A percentile compares a stretch with the other conserved stretches of the same genome.
Conservation (phyloP, 2,888 invertebrate species). For the Notodonta dromedarius region DNA sequence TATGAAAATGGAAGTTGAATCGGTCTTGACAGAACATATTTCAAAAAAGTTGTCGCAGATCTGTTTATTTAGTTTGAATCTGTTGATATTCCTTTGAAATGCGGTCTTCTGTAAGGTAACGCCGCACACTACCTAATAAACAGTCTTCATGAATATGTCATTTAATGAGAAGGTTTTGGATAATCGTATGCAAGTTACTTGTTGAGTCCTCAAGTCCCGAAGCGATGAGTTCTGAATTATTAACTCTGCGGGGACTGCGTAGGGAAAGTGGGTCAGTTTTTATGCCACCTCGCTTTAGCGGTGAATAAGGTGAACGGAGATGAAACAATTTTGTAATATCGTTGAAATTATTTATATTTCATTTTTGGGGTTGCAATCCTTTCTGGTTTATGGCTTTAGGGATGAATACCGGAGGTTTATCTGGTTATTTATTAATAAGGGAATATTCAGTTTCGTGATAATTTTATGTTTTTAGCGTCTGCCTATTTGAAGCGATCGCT, state of each 20-base stretch:
- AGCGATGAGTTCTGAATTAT: neutral
- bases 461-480: too few relatives aligned
- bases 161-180: neutral
- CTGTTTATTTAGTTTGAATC: too few relatives aligned
- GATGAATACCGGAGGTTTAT: neutral
- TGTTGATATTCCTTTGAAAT: too few relatives aligned
- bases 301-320: neutral
- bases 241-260: neutral
- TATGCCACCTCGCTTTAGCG: neutral
- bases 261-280: constrained; percentile 2
- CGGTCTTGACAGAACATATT: too few relatives aligned
- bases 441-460: neutral
- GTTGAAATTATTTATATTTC: neutral
- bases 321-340: neutral
- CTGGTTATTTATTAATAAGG: neutral
- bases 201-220: neutral
- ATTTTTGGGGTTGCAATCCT: neutral
- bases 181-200: constrained; percentile 4
- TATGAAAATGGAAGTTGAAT: too few relatives aligned
- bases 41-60: too few relatives aligned
- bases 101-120: too few relatives aligned
- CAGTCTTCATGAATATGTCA: neutral
- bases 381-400: neutral
- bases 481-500: too few relatives aligned
- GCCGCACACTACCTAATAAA: too few relatives aligned